Percentiles rank a stretch among this genome's conserved stretches.
These are phyloP conservation scores for Danaus chrysippus DNA, from an alignment of 2,888 invertebrate species.

Conservation along the genomic window DNA sequence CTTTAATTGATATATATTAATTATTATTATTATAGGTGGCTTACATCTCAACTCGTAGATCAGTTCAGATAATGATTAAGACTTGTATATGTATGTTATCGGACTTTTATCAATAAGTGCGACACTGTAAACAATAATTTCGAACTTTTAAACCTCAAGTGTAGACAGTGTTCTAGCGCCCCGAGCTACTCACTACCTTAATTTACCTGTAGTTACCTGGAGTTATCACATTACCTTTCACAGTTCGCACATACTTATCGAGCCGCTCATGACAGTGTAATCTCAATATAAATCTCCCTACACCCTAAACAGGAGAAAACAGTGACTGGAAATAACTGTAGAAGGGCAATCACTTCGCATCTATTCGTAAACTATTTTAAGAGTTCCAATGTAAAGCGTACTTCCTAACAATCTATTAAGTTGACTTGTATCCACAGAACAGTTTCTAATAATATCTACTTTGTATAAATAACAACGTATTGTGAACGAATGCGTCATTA, in stretches of 20 bases:
- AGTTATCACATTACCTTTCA: slow-evolving; percentile 3
- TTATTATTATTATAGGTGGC: too few relatives aligned
- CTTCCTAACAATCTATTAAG: slow-evolving; percentile 32
- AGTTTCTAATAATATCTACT: background rate
- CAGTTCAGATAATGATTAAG: too few relatives aligned
- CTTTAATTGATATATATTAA: too few relatives aligned
- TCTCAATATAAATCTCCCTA: slow-evolving; percentile 19
- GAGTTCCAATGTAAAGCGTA: slow-evolving; percentile 46
- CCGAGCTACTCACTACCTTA: too few relatives aligned
- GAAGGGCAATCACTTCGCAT: slow-evolving; percentile 67
- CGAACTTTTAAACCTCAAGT: too few relatives aligned
- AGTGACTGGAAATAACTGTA: slow-evolving; percentile 61
- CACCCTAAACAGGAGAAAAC: slow-evolving; percentile 38
- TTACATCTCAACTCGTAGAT: too few relatives aligned
- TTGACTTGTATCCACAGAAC: slow-evolving; percentile 20
- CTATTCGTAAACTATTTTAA: slow-evolving; percentile 71
- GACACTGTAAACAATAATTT: too few relatives aligned
- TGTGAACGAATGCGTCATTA: background rate
- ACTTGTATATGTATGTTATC: too few relatives aligned
- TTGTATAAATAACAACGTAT: background rate
- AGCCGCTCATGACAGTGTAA: slow-evolving; percentile 7
- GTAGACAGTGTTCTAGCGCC: too few relatives aligned
- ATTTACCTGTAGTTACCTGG: background rate
- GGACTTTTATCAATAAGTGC: too few relatives aligned
- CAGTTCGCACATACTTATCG: slow-evolving; percentile 3